A percentile compares a stretch with the other conserved stretches of the same genome.
Conservation (phyloP, 1,140 invertebrate genomes). For the Camponotus vicinus region DNA sequence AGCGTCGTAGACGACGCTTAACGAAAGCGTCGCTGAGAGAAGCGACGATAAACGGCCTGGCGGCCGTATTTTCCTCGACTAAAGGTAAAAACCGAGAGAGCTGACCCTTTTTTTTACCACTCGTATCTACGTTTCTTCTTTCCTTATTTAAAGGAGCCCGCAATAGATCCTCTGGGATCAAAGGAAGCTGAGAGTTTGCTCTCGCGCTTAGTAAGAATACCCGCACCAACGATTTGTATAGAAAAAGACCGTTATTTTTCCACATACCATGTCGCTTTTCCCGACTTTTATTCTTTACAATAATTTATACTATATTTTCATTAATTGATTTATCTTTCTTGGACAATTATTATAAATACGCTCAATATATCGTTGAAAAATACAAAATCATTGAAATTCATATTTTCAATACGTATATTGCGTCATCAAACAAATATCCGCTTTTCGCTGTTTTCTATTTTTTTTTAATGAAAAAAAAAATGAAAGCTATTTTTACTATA, state of each 20-base stretch:
- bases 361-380: neutral
- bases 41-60: conserved; percentile 62
- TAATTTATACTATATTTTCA: neutral
- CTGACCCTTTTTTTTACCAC: conserved; percentile 33
- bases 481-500: neutral
- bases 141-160: conserved; percentile 30
- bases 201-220: neutral
- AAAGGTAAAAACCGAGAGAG: conserved; percentile 46
- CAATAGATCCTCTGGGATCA: conserved; percentile 31
- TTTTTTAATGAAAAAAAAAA: too few species aligned
- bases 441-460: neutral
- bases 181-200: conserved; percentile 36
- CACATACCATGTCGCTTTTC: neutral
- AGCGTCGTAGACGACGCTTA: conserved; percentile 67
- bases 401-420: neutral
- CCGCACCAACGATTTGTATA: neutral
- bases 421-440: neutral
- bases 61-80: conserved; percentile 23
- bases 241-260: neutral
- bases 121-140: conserved; percentile 28
- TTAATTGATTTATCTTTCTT: neutral
- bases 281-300: too few species aligned
- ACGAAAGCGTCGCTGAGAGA: conserved; percentile 69
- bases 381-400: neutral
- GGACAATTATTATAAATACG: neutral